Evolutionary conservation across 2,888 invertebrate species (phyloP).

Genomic region (Lydus trimaculatus): DNA sequence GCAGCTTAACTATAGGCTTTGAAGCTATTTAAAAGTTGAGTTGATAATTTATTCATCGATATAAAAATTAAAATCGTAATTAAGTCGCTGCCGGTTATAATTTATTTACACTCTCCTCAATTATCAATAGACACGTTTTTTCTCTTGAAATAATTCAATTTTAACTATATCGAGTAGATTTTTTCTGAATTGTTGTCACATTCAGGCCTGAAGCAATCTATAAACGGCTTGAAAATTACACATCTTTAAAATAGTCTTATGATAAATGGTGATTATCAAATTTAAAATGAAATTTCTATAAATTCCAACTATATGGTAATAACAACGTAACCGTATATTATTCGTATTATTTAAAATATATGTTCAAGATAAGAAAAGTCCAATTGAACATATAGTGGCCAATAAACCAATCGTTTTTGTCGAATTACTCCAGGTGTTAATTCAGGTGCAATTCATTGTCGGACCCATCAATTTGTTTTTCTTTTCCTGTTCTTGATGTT

Average conservation of each 20-base stretch:
- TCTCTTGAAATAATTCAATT: neutral
- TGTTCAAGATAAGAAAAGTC: neutral
- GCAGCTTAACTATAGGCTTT: neutral
- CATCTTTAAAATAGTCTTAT: neutral
- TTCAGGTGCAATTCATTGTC: slow-evolving; percentile 10
- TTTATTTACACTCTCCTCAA: slow-evolving; percentile 3
- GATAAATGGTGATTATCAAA: neutral
- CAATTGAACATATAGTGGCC: neutral
- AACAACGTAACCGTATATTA: neutral
- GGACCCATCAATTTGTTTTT: neutral
- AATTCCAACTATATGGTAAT: neutral
- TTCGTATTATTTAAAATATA: neutral
- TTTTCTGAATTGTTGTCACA: neutral
- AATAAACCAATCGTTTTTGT: slow-evolving; percentile 8
- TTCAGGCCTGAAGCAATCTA: neutral
- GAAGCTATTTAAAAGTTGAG: neutral
- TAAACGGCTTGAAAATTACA: neutral
- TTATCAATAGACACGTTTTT: neutral
- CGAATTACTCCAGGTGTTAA: slow-evolving; percentile 11
- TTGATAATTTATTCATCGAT: slow-evolving; percentile 1
- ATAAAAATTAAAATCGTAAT: neutral
- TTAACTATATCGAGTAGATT: neutral
- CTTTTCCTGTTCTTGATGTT: neutral
- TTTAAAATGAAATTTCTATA: slow-evolving; percentile 1
- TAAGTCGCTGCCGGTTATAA: neutral